Evolutionary conservation across 2,888 invertebrate genomes (phyloP).

Genomic region (Glyphotaelius pellucidus): DNA sequence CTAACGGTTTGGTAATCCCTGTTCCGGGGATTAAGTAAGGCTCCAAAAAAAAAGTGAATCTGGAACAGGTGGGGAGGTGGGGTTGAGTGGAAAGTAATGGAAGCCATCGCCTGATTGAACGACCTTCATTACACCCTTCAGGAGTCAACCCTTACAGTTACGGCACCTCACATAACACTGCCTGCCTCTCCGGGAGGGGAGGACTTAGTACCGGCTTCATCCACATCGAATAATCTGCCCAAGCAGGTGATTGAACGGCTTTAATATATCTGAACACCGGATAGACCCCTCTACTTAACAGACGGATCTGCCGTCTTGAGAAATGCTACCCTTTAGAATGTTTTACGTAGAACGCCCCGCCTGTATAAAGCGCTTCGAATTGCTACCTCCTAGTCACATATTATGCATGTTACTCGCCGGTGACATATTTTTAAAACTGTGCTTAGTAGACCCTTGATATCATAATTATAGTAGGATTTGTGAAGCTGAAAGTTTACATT

Average conservation of each 20-base stretch:
- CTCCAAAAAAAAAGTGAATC: neutral
- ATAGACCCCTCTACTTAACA: neutral
- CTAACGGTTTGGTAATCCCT: neutral
- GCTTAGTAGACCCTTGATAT: neutral
- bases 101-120: conserved; percentile 44
- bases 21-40: neutral
- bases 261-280: conserved; percentile 3
- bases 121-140: conserved; percentile 5
- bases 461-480: too few relatives aligned
- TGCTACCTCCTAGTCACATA: too few relatives aligned
- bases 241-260: conserved; percentile 28
- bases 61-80: neutral
- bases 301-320: neutral
- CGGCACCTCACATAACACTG: neutral
- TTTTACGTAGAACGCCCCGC: neutral
- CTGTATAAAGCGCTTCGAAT: neutral
- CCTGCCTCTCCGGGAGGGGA: neutral
- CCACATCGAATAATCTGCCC: conserved; percentile 14
- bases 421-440: neutral
- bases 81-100: conserved; percentile 22
- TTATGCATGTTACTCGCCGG: neutral
- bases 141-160: neutral
- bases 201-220: neutral
- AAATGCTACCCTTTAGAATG: neutral
- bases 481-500: too few relatives aligned